Evolutionary conservation across 2,888 invertebrate genomes (phyloP).

Genomic region (Adineta ricciae): DNA sequence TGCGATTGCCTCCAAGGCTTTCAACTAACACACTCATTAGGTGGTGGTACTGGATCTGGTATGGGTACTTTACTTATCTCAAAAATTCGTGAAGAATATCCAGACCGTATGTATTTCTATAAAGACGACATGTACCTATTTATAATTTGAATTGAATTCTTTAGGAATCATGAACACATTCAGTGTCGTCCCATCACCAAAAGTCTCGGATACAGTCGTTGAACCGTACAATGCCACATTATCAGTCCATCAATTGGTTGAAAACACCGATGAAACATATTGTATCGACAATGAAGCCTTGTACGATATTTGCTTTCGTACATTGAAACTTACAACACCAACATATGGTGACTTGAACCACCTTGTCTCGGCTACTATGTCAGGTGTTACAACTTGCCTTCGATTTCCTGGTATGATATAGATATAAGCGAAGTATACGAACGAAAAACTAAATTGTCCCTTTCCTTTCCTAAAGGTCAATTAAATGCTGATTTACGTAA

Average conservation of each 20-base stretch:
- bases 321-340: conserved; percentile 67
- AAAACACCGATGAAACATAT: conserved; percentile 78
- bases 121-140: too few relatives aligned
- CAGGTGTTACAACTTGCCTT: conserved; percentile 66
- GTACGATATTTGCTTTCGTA: conserved; percentile 78
- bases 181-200: conserved; percentile 77
- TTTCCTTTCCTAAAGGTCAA: conserved; percentile 34
- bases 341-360: conserved; percentile 80
- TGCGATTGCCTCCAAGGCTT: conserved; percentile 76
- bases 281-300: conserved; percentile 80
- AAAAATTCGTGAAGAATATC: conserved; percentile 92
- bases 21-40: conserved; percentile 58
- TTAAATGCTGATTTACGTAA: conserved; percentile 42
- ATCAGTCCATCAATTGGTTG: conserved; percentile 56
- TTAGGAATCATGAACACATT: conserved; percentile 79
- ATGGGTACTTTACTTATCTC: conserved; percentile 82
- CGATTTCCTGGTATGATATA: conserved; percentile 63
- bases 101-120: conserved; percentile 60
- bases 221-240: conserved; percentile 36
- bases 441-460: too few relatives aligned
- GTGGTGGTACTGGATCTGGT: conserved; percentile 82
- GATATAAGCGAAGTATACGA: too few relatives aligned
- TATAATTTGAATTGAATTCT: neutral
- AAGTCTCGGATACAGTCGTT: conserved; percentile 48
- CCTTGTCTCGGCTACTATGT: conserved; percentile 58